A percentile compares a stretch with the other conserved stretches of the same genome.
These are phyloP conservation scores for Melolontha melolontha DNA, from an alignment of 2,888 invertebrate species.

Conservation along the genomic window DNA sequence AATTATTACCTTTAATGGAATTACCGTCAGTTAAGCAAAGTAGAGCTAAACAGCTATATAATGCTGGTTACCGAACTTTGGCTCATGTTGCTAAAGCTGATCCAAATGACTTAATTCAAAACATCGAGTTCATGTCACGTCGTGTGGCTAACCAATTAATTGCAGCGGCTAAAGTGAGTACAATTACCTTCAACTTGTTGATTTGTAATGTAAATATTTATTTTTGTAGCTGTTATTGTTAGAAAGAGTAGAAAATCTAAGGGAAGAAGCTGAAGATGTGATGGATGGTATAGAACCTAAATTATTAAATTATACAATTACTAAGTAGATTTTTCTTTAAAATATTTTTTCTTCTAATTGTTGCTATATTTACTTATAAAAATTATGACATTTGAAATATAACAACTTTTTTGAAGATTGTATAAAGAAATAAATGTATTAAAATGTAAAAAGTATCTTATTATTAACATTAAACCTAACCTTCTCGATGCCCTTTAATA, in stretches of 20 bases:
- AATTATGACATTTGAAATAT: too few species aligned
- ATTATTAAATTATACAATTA: conserved; percentile 27
- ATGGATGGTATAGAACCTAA: conserved; percentile 67
- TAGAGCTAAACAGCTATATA: conserved; percentile 85
- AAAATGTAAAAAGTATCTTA: too few species aligned
- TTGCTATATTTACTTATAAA: neutral
- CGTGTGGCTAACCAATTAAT: conserved; percentile 84
- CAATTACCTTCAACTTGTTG: neutral
- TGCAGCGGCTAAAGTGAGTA: conserved; percentile 83
- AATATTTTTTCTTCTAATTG: too few species aligned
- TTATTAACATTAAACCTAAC: too few species aligned
- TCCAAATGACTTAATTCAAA: conserved; percentile 71
- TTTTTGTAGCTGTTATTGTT: conserved; percentile 79
- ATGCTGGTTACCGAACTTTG: conserved; percentile 84
- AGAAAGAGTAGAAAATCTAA: conserved; percentile 87
- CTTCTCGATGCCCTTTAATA: too few species aligned
- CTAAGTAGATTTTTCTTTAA: neutral
- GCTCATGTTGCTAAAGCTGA: conserved; percentile 81
- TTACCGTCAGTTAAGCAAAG: conserved; percentile 90
- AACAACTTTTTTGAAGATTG: too few species aligned
- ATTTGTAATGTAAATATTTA: conserved; percentile 27
- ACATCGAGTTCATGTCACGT: conserved; percentile 78
- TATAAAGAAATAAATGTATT: too few species aligned
- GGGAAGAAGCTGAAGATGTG: conserved; percentile 85
- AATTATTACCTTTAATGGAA: conserved; percentile 86